phyloP scores from a whole-genome alignment of 2,888 invertebrate species.

The Marasmarcha lunaedactyla region DNA sequence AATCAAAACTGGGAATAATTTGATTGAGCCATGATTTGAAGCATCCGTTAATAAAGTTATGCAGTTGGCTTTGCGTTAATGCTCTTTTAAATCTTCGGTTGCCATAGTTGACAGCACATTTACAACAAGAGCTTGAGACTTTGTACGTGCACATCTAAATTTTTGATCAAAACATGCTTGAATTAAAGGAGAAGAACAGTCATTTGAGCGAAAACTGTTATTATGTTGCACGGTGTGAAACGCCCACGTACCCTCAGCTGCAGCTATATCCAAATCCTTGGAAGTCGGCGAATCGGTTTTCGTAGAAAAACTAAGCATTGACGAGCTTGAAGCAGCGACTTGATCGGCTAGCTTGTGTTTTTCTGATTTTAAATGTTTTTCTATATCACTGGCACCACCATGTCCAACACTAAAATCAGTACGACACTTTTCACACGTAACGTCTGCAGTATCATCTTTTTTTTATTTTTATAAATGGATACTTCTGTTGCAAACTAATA shows the following conservation, averaged over 20 bases:
- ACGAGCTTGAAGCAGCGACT: conserved; percentile 3
- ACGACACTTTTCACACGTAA: conserved; percentile 2
- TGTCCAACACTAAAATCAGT: not conserved
- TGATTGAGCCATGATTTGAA: conserved; percentile 8
- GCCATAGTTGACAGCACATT: conserved; percentile 5
- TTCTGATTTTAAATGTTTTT: not conserved
- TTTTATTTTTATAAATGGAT: conserved; percentile 5
- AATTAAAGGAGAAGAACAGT: conserved; percentile 7
- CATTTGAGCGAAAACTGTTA: conserved; percentile 8
- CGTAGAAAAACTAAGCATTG: conserved; percentile 3
- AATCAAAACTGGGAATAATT: conserved; percentile 8
- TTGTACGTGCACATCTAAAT: conserved; percentile 11
- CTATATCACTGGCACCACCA: conserved; percentile 1
- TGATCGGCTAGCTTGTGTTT: not conserved
- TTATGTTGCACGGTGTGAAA: conserved; percentile 7
- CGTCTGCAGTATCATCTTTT: conserved; percentile 2
- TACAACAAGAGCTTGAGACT: conserved; percentile 9
- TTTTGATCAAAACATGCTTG: conserved; percentile 10
- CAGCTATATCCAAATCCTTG: not conserved
- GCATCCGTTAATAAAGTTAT: conserved; percentile 8
- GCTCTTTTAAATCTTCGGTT: not conserved
- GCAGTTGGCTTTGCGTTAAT: not conserved
- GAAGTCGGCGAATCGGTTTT: conserved; percentile 3
- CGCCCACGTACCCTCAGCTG: conserved; percentile 3
- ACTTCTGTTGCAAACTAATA: conserved; percentile 4